Conservation (phyloP, 2,888 invertebrate genomes). For the Chrysomela aeneicollis region DNA sequence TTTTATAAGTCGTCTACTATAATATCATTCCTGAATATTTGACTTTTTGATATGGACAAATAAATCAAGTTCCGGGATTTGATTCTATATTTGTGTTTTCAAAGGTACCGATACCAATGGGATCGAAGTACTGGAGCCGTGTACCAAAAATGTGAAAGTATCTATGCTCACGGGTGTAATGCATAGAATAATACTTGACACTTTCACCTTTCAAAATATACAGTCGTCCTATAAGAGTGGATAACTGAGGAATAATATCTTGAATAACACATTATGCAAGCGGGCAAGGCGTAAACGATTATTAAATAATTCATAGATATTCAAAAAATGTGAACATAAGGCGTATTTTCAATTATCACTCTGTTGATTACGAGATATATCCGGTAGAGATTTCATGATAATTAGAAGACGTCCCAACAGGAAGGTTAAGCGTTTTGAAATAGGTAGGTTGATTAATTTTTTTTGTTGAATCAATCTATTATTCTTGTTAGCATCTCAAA, state of each 20-base stretch:
- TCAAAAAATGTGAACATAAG: background rate
- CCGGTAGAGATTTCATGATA: background rate
- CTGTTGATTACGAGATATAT: background rate
- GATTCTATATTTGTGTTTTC: no score
- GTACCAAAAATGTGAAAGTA: conserved; percentile 35
- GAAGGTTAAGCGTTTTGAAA: no score
- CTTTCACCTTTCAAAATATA: conserved; percentile 34
- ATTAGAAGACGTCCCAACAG: no score
- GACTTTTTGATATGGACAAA: no score
- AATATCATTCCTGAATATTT: no score
- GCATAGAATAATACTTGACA: conserved; percentile 35
- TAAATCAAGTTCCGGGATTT: no score
- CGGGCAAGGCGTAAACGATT: background rate
- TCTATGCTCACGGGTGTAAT: conserved; percentile 21
- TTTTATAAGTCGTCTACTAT: no score
- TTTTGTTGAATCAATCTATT: no score
- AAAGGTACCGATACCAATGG: no score
- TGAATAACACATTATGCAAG: conserved; percentile 1
- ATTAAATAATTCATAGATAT: background rate
- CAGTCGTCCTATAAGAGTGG: background rate
- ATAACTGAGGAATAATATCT: background rate
- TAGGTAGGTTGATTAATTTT: no score
- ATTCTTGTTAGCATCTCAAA: no score
- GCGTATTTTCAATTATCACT: conserved; percentile 2
- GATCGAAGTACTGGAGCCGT: no score